These are phyloP conservation scores for Cervus canadensis DNA, from an alignment of 2,113 vertebrate species.

Conservation along the genomic window DNA sequence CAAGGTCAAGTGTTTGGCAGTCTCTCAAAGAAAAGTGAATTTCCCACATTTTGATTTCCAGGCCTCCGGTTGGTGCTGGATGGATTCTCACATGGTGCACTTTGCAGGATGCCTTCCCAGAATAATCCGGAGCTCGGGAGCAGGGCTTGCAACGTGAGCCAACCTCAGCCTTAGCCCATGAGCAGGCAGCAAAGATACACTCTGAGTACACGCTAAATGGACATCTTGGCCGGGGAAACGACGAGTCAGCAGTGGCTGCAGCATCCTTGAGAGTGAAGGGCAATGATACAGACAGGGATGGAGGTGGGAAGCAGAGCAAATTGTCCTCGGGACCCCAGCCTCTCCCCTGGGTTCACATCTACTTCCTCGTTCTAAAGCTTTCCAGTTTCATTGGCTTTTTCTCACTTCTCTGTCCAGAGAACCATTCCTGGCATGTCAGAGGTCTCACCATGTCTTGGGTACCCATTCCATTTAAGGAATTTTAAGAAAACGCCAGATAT, in stretches of 20 bases:
- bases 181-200: background rate
- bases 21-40: background rate
- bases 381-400: accelerated
- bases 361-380: background rate
- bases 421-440: background rate
- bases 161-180: background rate
- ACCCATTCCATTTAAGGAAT: slow-evolving; percentile 67
- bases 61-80: background rate
- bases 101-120: background rate
- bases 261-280: background rate
- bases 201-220: slow-evolving; percentile 51
- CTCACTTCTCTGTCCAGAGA: background rate
- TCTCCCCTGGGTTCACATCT: background rate
- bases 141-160: background rate
- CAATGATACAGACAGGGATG: background rate
- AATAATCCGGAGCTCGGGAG: background rate
- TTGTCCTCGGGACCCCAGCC: background rate
- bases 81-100: background rate
- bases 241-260: background rate
- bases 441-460: slow-evolving; percentile 57
- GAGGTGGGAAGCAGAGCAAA: background rate
- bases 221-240: slow-evolving; percentile 52
- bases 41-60: background rate
- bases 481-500: background rate
- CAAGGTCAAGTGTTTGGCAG: slow-evolving; percentile 34